Conservation (phyloP, 2,888 invertebrate species). For the Meteorus colon region DNA sequence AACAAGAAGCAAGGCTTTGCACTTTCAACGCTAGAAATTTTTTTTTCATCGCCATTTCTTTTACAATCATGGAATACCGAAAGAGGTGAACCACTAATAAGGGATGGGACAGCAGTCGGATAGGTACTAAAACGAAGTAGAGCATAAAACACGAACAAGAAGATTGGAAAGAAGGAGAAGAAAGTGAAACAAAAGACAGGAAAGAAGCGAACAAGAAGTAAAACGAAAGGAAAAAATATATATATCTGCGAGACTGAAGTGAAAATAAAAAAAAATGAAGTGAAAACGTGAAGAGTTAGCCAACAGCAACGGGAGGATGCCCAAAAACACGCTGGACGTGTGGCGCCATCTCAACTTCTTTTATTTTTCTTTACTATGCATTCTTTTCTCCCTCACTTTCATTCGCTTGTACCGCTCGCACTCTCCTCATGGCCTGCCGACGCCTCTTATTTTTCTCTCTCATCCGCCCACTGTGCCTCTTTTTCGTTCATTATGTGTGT, state of each 20-base stretch:
- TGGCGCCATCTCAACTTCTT: slow-evolving; percentile 71
- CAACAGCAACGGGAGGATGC: slow-evolving; percentile 70
- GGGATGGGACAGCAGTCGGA: background rate
- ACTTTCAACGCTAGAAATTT: background rate
- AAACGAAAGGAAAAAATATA: slow-evolving; percentile 37
- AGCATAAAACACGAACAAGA: slow-evolving; percentile 42
- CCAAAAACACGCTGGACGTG: slow-evolving; percentile 72
- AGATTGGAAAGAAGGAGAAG: slow-evolving; percentile 33
- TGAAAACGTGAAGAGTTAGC: slow-evolving; percentile 54
- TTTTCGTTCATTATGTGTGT: background rate
- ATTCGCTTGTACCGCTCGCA: slow-evolving; percentile 45
- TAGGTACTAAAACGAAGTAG: slow-evolving; percentile 28
- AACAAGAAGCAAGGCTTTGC: background rate
- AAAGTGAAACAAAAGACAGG: slow-evolving; percentile 37
- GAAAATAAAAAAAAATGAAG: slow-evolving; percentile 54
- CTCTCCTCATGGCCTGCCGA: slow-evolving; percentile 47
- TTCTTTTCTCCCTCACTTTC: slow-evolving; percentile 57
- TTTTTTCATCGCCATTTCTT: background rate
- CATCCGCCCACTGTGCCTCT: background rate
- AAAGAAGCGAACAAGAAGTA: slow-evolving; percentile 44
- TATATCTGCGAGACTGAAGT: slow-evolving; percentile 39
- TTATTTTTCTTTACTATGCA: slow-evolving; percentile 66
- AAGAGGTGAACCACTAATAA: background rate
- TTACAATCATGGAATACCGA: background rate
- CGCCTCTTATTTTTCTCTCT: slow-evolving; percentile 59